These are phyloP conservation scores for Kuschelorhynchus macadamiae DNA, from an alignment of 2,888 invertebrate genomes.

Conservation along the genomic window DNA sequence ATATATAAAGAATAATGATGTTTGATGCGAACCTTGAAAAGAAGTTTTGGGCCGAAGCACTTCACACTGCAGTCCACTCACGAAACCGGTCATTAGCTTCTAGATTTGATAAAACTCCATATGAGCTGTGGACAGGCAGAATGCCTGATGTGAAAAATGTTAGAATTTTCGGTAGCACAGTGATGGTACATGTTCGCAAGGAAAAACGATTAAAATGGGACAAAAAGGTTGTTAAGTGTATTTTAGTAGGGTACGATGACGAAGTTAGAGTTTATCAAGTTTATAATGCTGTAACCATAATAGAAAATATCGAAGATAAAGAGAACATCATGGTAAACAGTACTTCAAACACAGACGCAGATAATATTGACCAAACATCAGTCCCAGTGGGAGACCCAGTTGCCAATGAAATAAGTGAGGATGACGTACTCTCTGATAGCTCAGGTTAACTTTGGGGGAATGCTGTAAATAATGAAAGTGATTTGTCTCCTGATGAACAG, in stretches of 20 bases:
- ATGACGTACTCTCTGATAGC: not conserved
- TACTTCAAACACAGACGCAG: not conserved
- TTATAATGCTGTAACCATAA: slow-evolving; percentile 32
- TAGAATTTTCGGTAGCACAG: slow-evolving; percentile 39
- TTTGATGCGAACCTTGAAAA: slow-evolving; percentile 50
- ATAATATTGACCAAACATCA: slow-evolving; percentile 1
- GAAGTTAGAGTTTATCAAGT: slow-evolving; percentile 55
- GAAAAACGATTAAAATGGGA: slow-evolving; percentile 57
- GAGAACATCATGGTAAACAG: not conserved
- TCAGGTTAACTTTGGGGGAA: not conserved
- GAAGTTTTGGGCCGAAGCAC: slow-evolving; percentile 56
- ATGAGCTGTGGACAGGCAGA: too few relatives aligned
- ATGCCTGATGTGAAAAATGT: slow-evolving; percentile 40
- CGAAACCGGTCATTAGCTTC: too few relatives aligned
- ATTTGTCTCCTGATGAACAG: too few relatives aligned
- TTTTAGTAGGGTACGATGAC: too few relatives aligned
- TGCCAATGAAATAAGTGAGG: not conserved
- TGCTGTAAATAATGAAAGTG: not conserved
- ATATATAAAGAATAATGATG: too few relatives aligned
- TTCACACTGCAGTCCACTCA: slow-evolving; percentile 51
- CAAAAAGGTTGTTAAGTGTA: slow-evolving; percentile 49
- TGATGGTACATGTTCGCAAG: slow-evolving; percentile 53
- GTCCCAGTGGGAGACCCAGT: slow-evolving; percentile 6
- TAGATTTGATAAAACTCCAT: slow-evolving; percentile 18
- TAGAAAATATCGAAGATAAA: slow-evolving; percentile 5